Evolutionary conservation across 2,797 vertebrate genomes (phyloP), one percentile per base, ranked within the genome.

Genomic region (Sebastes reedi): DNA sequence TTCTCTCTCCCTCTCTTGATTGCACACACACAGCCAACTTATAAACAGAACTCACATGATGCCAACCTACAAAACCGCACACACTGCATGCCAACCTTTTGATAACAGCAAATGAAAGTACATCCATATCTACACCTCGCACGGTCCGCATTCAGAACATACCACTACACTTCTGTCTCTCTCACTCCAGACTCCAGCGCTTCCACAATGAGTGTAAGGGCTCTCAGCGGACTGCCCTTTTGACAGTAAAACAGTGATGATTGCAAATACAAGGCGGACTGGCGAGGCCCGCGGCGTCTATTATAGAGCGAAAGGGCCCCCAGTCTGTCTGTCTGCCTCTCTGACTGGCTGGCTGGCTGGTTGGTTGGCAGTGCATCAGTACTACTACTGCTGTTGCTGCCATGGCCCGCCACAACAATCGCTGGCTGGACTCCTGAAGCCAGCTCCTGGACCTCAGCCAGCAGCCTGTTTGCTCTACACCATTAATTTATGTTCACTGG

Each of bases 401-500:
- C 85, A 87, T 70, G 80, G 86, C 85, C 89, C 92, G 95, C 95
- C 93, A 95, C 95, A 97, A 97, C 96, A 97, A 96, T 97, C 84
- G 89, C 94, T 96, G 92, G 95, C 95, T 95, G 92, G 90, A 92
- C 94, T 96, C 94, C 95, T 95, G 93, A 94, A 94, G 87, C 88
- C 84, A 74, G 81, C 89, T 92, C 89, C 93, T 97, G 97, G 96
- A 96, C 90, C 85, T 30, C 73, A 4, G 96, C 97, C 97, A 97
- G 93, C 92, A 95, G 95, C 95, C 95, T 95, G 96, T 97, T 97
- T 97, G 96, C 96, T 97, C 96, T 97, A 96, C 96, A 97, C 96
- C 96, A 96, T 96, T 97, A 96, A 97, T 97, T 97, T 96, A 97
- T 97, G 96, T 97, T 97, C 96, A 96, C 94, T 97, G 95, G 96